Conservation (phyloP, 2,888 invertebrate genomes). For the Ophonus ardosiacus region DNA sequence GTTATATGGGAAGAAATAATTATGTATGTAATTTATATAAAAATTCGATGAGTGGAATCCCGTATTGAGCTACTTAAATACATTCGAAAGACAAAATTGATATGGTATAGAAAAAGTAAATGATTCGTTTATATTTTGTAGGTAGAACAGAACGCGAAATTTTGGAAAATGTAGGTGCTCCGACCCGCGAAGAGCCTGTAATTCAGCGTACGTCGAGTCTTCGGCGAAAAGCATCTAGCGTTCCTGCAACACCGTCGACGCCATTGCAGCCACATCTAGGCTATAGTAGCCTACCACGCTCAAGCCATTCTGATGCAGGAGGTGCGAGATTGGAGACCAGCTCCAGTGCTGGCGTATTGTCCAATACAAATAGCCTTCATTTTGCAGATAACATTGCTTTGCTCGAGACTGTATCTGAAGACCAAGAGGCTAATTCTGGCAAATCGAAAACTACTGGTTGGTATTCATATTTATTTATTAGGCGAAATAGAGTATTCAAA, state of each 20-base stretch:
- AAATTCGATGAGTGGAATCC: no score
- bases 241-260: slow-evolving; percentile 92
- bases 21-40: no score
- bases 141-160: slow-evolving; percentile 96
- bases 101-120: no score
- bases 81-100: no score
- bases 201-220: slow-evolving; percentile 78
- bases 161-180: slow-evolving; percentile 86
- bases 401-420: slow-evolving; percentile 85
- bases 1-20: no score
- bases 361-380: slow-evolving; percentile 73
- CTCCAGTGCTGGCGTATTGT: slow-evolving; percentile 73
- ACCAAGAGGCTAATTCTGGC: slow-evolving; percentile 78
- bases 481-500: no score
- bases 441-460: slow-evolving; percentile 74
- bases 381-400: slow-evolving; percentile 74
- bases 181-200: slow-evolving; percentile 79
- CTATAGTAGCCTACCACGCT: slow-evolving; percentile 90
- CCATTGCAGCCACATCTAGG: slow-evolving; percentile 87
- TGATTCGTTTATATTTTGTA: background rate
- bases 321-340: slow-evolving; percentile 74
- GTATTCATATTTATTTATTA: background rate
- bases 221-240: slow-evolving; percentile 88
- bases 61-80: no score
- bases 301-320: slow-evolving; percentile 85